Evolutionary conservation across 2,113 vertebrate species (phyloP).

Genomic region (Sander lucioperca): DNA sequence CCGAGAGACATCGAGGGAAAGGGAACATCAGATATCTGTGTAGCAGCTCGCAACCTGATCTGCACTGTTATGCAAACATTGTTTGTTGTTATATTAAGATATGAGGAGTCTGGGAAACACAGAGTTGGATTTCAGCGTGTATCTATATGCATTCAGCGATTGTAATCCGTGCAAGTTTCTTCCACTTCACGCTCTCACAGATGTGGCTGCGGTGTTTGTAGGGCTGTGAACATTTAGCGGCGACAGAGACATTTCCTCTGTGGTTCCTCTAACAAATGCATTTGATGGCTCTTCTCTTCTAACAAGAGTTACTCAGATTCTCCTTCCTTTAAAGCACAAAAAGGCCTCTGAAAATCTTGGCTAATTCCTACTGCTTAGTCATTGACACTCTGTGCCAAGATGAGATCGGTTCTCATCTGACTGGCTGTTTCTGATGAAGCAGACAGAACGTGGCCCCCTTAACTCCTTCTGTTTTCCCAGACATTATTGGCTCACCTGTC

Average conservation of each 20-base stretch:
- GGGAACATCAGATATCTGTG: constrained; percentile 42
- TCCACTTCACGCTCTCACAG: neutral
- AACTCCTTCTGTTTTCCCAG: constrained; percentile 34
- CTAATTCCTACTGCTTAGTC: constrained; percentile 69
- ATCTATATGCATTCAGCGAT: neutral
- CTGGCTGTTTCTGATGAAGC: constrained; percentile 49
- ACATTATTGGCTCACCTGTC: constrained; percentile 68
- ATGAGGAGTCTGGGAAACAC: neutral
- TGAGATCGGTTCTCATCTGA: constrained; percentile 55
- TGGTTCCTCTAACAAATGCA: constrained; percentile 13
- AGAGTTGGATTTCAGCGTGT: neutral
- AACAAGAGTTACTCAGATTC: constrained; percentile 19
- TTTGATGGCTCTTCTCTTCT: neutral
- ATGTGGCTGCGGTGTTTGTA: constrained; percentile 21
- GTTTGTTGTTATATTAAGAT: constrained; percentile 48
- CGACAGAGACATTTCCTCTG: neutral
- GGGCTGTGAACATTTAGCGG: constrained; percentile 6
- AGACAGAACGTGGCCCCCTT: constrained; percentile 23
- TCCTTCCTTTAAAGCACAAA: constrained; percentile 22
- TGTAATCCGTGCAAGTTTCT: neutral
- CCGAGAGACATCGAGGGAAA: constrained; percentile 13
- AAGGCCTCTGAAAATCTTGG: constrained; percentile 52
- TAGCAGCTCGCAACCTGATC: constrained; percentile 50
- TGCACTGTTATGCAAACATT: constrained; percentile 35
- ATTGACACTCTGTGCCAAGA: constrained; percentile 61